Percentiles rank a stretch among this genome's conserved stretches.
Conservation (phyloP, 1,140 invertebrate species). For the Lordiphosa collinella region DNA sequence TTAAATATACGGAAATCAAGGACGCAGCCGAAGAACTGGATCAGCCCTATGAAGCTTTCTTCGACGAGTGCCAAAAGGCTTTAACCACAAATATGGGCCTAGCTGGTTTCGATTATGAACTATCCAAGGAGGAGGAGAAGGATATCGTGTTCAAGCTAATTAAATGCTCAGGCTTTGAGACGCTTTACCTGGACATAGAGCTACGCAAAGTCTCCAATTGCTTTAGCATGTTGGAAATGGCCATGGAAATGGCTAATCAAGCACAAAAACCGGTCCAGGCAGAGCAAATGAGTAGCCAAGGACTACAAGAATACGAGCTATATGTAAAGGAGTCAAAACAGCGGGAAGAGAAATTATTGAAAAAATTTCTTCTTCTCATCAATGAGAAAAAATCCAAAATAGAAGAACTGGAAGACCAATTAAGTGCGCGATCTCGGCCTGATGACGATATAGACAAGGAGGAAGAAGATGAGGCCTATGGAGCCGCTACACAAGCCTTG, state of each 20-base stretch:
- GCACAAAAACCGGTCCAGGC: neutral
- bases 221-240: constrained; percentile 42
- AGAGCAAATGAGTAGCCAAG: neutral
- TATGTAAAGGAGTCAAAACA: constrained; percentile 27
- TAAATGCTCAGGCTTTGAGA: constrained; percentile 56
- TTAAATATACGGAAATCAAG: constrained; percentile 42
- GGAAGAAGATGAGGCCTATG: constrained; percentile 22
- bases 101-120: constrained; percentile 47
- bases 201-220: constrained; percentile 36
- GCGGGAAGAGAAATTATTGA: constrained; percentile 24
- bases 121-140: constrained; percentile 16
- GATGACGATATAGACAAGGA: constrained; percentile 9
- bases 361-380: constrained; percentile 46
- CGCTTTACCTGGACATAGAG: constrained; percentile 40
- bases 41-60: constrained; percentile 25
- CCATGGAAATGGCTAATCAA: constrained; percentile 25
- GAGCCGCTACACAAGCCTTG: constrained; percentile 38
- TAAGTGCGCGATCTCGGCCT: neutral
- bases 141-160: constrained; percentile 35
- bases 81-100: constrained; percentile 49
- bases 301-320: constrained; percentile 34
- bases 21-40: constrained; percentile 39
- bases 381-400: constrained; percentile 56
- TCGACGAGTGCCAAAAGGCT: constrained; percentile 43
- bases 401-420: constrained; percentile 23